These are phyloP conservation scores for Caenorhabditis wallacei DNA, from an alignment of 2,888 invertebrate species.

Conservation along the genomic window DNA sequence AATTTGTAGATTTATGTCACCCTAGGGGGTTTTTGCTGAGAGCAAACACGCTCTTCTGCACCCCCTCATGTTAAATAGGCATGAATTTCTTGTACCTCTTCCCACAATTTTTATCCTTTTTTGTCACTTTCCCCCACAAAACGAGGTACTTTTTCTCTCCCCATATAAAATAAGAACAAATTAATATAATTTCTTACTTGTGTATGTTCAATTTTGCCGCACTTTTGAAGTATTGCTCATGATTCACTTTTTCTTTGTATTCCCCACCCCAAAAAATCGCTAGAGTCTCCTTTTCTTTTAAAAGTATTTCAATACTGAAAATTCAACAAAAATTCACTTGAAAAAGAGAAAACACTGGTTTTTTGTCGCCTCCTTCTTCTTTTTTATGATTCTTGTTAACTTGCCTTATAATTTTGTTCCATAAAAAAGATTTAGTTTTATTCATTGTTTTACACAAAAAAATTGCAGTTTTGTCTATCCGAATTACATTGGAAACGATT, in stretches of 20 bases:
- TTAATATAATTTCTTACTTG: neutral
- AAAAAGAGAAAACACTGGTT: slow-evolving; percentile 26
- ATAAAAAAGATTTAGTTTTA: slow-evolving; percentile 38
- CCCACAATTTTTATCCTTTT: neutral
- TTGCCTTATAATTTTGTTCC: slow-evolving; percentile 48
- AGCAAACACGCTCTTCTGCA: slow-evolving; percentile 43
- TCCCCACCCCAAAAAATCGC: slow-evolving; percentile 1
- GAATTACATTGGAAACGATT: neutral
- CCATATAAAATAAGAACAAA: neutral
- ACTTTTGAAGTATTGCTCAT: slow-evolving; percentile 57
- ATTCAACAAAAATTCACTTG: slow-evolving; percentile 38
- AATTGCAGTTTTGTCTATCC: neutral
- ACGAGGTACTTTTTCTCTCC: slow-evolving; percentile 31
- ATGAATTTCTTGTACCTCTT: slow-evolving; percentile 46
- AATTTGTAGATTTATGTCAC: slow-evolving; percentile 14
- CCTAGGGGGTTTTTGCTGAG: neutral
- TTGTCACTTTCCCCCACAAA: slow-evolving; percentile 7
- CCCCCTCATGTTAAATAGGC: slow-evolving; percentile 46
- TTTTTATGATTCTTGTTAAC: slow-evolving; percentile 55
- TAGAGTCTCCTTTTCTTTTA: slow-evolving; percentile 25
- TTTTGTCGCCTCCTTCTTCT: neutral
- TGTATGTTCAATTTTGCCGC: neutral
- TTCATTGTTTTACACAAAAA: neutral
- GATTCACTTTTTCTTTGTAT: slow-evolving; percentile 40
- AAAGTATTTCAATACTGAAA: slow-evolving; percentile 43